These are phyloP conservation scores for Poecilia picta DNA, from an alignment of 2,797 vertebrate species.

Conservation along the genomic window DNA sequence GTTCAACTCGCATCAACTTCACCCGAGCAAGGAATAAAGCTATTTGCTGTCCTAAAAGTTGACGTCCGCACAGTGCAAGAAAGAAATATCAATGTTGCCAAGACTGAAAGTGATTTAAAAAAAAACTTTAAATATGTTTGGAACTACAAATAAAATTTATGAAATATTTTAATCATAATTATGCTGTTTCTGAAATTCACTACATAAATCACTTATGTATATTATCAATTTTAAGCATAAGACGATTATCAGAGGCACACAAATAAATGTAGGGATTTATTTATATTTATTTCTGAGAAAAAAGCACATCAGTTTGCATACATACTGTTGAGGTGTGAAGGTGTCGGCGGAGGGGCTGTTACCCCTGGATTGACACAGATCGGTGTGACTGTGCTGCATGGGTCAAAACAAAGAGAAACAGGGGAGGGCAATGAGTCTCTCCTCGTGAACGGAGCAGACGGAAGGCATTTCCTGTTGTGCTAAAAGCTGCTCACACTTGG, in stretches of 20 bases:
- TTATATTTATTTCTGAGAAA: background rate
- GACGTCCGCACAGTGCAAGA: too few relatives aligned
- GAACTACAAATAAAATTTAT: background rate
- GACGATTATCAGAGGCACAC: background rate
- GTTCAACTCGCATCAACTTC: background rate
- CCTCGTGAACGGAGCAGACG: constrained; percentile 66
- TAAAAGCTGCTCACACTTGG: constrained; percentile 45
- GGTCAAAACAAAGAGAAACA: constrained; percentile 43
- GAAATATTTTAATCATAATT: background rate
- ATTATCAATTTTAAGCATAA: background rate
- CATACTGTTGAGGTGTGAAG: background rate
- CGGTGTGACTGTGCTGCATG: constrained; percentile 10
- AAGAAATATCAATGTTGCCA: background rate
- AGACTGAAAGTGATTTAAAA: background rate
- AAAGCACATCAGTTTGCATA: background rate
- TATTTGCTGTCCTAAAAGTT: background rate
- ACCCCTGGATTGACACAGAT: background rate
- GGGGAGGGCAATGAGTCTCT: constrained; percentile 31
- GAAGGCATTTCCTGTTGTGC: constrained; percentile 76
- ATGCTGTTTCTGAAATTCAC: background rate
- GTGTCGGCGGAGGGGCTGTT: background rate
- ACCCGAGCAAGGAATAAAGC: background rate
- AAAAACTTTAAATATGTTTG: background rate
- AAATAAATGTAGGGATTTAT: background rate
- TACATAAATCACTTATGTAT: background rate